These are phyloP conservation scores for Gulo gulo DNA, from an alignment of 2,113 vertebrate species.

Conservation along the genomic window DNA sequence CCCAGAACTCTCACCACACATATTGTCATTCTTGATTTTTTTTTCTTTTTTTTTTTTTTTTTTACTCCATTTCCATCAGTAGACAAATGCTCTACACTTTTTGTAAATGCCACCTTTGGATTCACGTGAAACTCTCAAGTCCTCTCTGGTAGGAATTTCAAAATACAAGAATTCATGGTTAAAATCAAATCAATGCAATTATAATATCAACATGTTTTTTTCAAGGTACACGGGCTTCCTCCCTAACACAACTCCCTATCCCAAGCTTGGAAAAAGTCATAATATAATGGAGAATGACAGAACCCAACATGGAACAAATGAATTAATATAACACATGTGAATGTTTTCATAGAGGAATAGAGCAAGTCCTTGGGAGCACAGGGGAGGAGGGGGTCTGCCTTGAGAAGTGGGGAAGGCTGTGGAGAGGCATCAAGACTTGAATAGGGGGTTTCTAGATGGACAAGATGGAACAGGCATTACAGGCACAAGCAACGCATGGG, in stretches of 20 bases:
- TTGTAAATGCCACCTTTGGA: not conserved
- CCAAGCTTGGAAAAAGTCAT: not conserved
- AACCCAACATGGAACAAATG: not conserved
- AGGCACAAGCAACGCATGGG: not conserved
- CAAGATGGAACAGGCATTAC: not conserved
- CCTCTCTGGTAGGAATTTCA: not conserved
- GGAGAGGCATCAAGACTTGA: not conserved
- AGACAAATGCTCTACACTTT: not conserved
- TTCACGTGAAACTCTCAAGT: not conserved
- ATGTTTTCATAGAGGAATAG: not conserved
- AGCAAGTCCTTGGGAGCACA: not conserved
- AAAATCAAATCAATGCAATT: not conserved
- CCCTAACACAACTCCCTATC: not conserved
- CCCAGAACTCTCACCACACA: not conserved
- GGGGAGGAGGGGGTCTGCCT: not conserved
- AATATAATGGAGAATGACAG: not conserved
- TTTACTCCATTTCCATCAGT: not conserved
- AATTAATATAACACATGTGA: not conserved
- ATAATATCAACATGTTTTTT: not conserved
- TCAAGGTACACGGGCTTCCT: not conserved
- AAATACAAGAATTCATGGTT: not conserved
- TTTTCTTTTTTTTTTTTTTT: not conserved
- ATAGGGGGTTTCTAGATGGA: not conserved
- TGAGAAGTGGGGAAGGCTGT: not conserved
- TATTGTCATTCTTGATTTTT: not conserved